Evolutionary conservation across 2,888 invertebrate species (phyloP), one percentile per base, ranked within the genome.

Genomic region (Mycalesis mineus): DNA sequence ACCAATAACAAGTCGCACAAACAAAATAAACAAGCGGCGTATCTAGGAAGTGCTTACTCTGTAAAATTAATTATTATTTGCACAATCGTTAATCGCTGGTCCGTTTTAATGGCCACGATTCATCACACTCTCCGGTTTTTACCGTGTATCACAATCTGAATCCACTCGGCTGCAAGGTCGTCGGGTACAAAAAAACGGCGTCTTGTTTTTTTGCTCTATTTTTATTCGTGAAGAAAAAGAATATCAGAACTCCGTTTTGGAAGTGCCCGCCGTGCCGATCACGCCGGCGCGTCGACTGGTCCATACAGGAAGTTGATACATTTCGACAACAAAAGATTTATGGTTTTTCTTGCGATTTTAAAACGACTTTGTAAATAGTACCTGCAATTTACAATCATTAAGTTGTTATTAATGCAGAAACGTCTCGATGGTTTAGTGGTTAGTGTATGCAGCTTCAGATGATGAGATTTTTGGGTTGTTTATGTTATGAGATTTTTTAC

Each of bases 321-420:
- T 83, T 82, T 81, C 78, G 77, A 84, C 88, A 81, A 86, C 82
- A 80, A 82, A 70, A 84, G 88, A 88, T 87, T 88, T 88, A 88
- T 76, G 76, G 78, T 80, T 80, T 22, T 81, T 77, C 77, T 76
- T 72, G 72, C 73, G 72, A 74, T 77, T 81, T 74, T 78, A 78
- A 68, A 65, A 68, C 61, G 39, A 33, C 33, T 33, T 31, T 41
- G 42, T 15, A 49, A 28, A 49, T 49, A 49, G 48, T 11, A 36
- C 29, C 36, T 36, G 8, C 29, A 11, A 36, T 40, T 15, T 47
- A 15, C 49, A 28, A 13, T 40, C 13, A 40, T 28, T 13, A 40
- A 29, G 14, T 29, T 28, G 2, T 37, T 37, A 33, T 39, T 14
- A 39, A 22, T 55, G 7, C 47, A 15, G 29, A 45, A 22, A 5